phyloP scores from a whole-genome alignment of 30 jellyfish, hydroid and myxozoan genomes.

The Pseudorhiza aurosa region DNA sequence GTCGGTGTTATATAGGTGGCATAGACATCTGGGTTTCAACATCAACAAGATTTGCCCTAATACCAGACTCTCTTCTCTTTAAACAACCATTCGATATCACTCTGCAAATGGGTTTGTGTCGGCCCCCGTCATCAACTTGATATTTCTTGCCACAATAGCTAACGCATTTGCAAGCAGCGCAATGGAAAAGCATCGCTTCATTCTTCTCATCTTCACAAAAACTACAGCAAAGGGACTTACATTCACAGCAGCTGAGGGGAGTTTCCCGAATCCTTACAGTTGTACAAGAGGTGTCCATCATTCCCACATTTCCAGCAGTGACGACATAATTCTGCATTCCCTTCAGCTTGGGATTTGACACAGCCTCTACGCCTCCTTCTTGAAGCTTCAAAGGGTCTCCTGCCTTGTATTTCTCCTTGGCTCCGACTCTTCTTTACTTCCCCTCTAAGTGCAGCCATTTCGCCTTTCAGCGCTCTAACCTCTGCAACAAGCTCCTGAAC shows the following conservation, averaged over 20 bases:
- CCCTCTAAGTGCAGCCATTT: constrained; percentile 12
- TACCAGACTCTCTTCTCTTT: too few species aligned
- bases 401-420: neutral
- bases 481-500: constrained; percentile 7
- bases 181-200: constrained; percentile 19
- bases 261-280: constrained; percentile 16
- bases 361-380: constrained; percentile 42
- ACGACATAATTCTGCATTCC: constrained; percentile 10
- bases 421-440: neutral
- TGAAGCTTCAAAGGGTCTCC: neutral
- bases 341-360: constrained; percentile 1
- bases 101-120: constrained; percentile 17
- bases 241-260: constrained; percentile 21
- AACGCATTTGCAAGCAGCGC: constrained; percentile 22
- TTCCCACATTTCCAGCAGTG: constrained; percentile 29
- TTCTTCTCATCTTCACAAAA: constrained; percentile 48
- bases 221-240: constrained; percentile 33
- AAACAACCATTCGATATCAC: too few species aligned
- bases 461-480: constrained; percentile 6
- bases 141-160: constrained; percentile 22
- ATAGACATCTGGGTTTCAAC: neutral
- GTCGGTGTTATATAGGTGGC: constrained; percentile 22
- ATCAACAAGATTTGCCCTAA: neutral
- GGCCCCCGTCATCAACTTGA: constrained; percentile 4
- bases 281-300: neutral